These are phyloP conservation scores for Sinocyclocheilus grahami DNA, from an alignment of 2,113 vertebrate genomes.

Conservation along the genomic window DNA sequence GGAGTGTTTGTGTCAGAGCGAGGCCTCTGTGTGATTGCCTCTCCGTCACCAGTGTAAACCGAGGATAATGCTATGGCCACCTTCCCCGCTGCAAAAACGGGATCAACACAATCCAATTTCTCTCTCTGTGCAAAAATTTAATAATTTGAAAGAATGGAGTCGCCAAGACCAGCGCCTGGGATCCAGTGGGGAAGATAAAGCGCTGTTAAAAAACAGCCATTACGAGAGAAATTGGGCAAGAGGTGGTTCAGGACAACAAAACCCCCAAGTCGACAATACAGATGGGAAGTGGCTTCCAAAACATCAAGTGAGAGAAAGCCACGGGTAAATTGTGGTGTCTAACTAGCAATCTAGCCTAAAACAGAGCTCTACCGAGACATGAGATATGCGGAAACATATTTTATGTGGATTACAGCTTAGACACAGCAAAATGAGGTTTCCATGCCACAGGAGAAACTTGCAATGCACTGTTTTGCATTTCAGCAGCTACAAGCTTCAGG, in stretches of 20 bases:
- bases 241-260: conserved; percentile 49
- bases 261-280: conserved; percentile 38
- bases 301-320: conserved; percentile 47
- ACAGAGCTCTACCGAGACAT: conserved; percentile 34
- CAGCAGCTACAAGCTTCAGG: not conserved
- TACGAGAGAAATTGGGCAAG: conserved; percentile 55
- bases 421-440: conserved; percentile 31
- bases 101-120: conserved; percentile 80
- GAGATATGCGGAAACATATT: conserved; percentile 49
- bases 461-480: conserved; percentile 19
- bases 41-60: conserved; percentile 78
- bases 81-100: conserved; percentile 70
- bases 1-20: conserved; percentile 80
- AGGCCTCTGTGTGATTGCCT: conserved; percentile 79
- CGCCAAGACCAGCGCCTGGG: conserved; percentile 56
- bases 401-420: conserved; percentile 45
- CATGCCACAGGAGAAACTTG: conserved; percentile 13
- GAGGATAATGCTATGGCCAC: conserved; percentile 73
- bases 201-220: conserved; percentile 62
- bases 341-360: conserved; percentile 53
- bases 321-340: conserved; percentile 43
- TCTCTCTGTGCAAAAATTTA: conserved; percentile 77
- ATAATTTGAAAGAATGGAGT: conserved; percentile 76
- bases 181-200: conserved; percentile 54
- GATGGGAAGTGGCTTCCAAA: conserved; percentile 47